A percentile compares a stretch with the other conserved stretches of the same genome.
phyloP scores from a whole-genome alignment of 2,888 invertebrate species.

The Caenorhabditis wallacei region DNA sequence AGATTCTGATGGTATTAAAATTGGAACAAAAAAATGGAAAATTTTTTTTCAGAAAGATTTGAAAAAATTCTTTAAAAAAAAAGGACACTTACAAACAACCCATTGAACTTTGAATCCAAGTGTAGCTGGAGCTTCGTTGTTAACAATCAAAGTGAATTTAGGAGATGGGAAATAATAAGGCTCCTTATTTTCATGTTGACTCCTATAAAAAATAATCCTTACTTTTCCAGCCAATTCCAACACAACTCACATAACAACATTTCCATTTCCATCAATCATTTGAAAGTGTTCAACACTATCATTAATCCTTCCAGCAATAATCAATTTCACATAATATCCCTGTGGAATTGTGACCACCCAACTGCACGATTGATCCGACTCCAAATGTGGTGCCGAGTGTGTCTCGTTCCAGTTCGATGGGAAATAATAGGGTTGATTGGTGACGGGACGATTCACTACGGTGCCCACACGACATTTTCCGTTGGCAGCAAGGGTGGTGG shows the following conservation, averaged over 20 bases:
- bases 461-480: constrained; percentile 21
- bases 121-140: constrained; percentile 6
- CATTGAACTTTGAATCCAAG: constrained; percentile 44
- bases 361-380: constrained; percentile 14
- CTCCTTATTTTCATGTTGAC: constrained; percentile 7
- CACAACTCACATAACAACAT: neutral
- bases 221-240: neutral
- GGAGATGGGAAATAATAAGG: constrained; percentile 23
- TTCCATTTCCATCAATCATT: constrained; percentile 21
- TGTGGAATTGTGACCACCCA: constrained; percentile 41
- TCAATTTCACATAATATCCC: constrained; percentile 39
- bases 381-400: constrained; percentile 25
- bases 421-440: constrained; percentile 7
- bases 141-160: constrained; percentile 28
- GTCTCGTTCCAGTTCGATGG: constrained; percentile 39
- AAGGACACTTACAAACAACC: constrained; percentile 20
- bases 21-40: no score
- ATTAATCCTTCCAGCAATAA: constrained; percentile 4
- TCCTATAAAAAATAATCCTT: neutral
- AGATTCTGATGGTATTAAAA: no score
- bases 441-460: constrained; percentile 10
- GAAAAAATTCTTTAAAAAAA: no score
- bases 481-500: no score
- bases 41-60: no score
- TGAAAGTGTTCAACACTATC: constrained; percentile 13